Percentiles rank a stretch among this genome's conserved stretches.
Conservation (phyloP, 2,113 vertebrate species). For the Crocuta crocuta region DNA sequence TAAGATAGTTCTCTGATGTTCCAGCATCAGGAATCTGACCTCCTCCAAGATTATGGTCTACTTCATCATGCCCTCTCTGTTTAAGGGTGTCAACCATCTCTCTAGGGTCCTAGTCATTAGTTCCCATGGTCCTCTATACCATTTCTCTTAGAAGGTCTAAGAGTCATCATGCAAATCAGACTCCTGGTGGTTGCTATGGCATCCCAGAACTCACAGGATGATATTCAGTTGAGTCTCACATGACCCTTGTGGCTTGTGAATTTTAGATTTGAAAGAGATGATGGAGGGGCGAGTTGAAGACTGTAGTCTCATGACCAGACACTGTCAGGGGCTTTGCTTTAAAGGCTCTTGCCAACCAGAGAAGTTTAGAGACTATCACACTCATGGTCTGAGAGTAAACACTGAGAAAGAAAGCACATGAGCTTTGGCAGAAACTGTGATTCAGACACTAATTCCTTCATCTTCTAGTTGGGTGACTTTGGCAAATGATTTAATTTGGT, state of each 20-base stretch:
- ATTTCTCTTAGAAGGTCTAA: not conserved
- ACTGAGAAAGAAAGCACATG: not conserved
- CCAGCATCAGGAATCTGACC: not conserved
- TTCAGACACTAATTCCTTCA: not conserved
- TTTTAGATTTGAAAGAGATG: constrained; percentile 38
- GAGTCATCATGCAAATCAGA: not conserved
- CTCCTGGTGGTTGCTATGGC: not conserved
- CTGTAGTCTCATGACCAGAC: not conserved
- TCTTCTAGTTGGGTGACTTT: not conserved
- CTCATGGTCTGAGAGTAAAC: not conserved
- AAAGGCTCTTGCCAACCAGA: not conserved
- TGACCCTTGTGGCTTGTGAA: not conserved
- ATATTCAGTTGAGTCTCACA: not conserved
- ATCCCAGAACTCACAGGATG: constrained; percentile 20
- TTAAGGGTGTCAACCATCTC: not conserved
- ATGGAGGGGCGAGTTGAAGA: not conserved
- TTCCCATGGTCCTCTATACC: not conserved
- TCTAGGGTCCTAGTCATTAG: not conserved
- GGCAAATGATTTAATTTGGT: constrained; percentile 4
- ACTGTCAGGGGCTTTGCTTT: not conserved
- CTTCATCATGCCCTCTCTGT: not conserved
- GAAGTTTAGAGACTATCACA: not conserved
- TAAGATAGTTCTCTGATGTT: not conserved
- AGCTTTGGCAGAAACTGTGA: constrained; percentile 26
- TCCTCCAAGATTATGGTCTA: not conserved